Base-by-base conservation (phyloP, 2,797 vertebrate genomes). In the Onychomys arenicola region DNA sequence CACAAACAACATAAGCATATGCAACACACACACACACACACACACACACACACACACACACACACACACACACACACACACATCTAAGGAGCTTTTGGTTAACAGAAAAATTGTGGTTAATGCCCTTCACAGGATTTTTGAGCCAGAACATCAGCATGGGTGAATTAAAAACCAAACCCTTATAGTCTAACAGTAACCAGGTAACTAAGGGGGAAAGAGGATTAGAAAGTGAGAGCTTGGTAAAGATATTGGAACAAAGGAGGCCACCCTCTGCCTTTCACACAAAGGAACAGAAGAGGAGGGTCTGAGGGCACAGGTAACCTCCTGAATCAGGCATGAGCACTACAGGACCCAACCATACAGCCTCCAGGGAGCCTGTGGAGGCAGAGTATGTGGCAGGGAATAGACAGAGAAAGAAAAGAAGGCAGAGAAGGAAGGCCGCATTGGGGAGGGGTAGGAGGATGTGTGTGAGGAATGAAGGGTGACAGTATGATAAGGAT, bases 41-140 rank as follows among this genome's bases (percentile, higher is more conserved):
- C 65, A 67, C 65, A 67, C 65, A 69, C n/a, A 81, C 57, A 83
- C n/a, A 82, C 27, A 61, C 77, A 80, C 49, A 78, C 46, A 78
- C 14, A 49, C 75, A 49, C 27, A 78, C 11, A 52, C 76, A 77
- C 29, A 49, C 27, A 78, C 49, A 10, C 1, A 49, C 10, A 1
- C n/a, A 80, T 89, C 63, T 73, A 46, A 87, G 61, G 52, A 71
- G 78, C n/a, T 93, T 89, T 78, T 67, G 17, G 85, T 78, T 27
- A 77, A 89, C 87, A 75, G 43, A 55, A 88, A 78, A 86, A 32
- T 61, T 63, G 34, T n/a, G 25, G 71, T 40, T 37, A 87, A 69
- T 25, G 71, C 6, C 63, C 93, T 61, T 73, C 67, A 75, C n/a
- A 73, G 73, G 40, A n/a, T 89, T 61, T 71, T 8, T 63, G 37